Evolutionary conservation across 2,113 vertebrate genomes (phyloP), one percentile per base, ranked within the genome.

Genomic region (Cinclus mexicanus): DNA sequence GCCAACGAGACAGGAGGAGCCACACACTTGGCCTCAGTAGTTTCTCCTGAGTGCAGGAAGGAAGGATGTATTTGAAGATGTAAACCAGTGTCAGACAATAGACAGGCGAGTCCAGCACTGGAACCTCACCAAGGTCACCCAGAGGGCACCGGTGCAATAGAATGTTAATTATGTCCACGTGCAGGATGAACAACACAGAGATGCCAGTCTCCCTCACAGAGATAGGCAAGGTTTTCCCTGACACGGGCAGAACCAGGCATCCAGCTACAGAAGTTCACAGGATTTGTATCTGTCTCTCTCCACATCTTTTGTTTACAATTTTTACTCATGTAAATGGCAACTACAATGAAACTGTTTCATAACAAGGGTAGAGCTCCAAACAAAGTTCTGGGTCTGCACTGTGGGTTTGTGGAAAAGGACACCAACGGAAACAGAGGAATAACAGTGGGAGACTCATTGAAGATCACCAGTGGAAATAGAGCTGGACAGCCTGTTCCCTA

Each of bases 91-190:
- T 77, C 94, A 86, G 93, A 92, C 94, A 97, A 87, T 70, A 87
- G 89, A 41, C 77, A 77, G 41, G 87, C 50, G 0, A 79, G 56
- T 85, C 94, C 84, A 83, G 71, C 90, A 93, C 82, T 94, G 95
- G 83, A 93, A 94, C 81, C 61, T 95, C 92, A 81, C 57, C 53
- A 91, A 94, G 92, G 87, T 96, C 94, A 97, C 46, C 46, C 28
- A 3, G 50, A 97, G 94, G 94, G 75, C 84, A 90, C 29, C 11
- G 12, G 65, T 42, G 79, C 84, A 83, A 63, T 80, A 41, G 67
- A 56, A 90, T 10, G 88, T 86, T 94, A 96, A 95, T 96, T 77
- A 94, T 95, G 94, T 55, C 92, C 94, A 96, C 20, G 60, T 77
- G 90, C 93, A 93, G 68, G 82, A 94, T 39, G 60, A 74, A 75